Base-by-base conservation (phyloP, 2,797 vertebrate genomes). In the Enteromius argenteus region DNA sequence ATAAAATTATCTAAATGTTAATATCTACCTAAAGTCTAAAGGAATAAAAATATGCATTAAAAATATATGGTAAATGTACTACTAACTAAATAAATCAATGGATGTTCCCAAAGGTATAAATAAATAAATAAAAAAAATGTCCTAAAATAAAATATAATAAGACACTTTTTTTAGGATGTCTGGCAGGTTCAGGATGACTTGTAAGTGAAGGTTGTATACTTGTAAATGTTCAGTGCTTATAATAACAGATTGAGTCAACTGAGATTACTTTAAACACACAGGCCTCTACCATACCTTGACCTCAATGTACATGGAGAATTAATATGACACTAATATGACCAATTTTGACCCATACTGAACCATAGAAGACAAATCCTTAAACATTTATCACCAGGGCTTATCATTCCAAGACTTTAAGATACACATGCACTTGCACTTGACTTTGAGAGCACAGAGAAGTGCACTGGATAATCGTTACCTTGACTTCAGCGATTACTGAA, bases 401-500 rank as follows among this genome's bases (percentile, higher is more conserved):
- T 85, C 68, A 21, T 49, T 72, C 19, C n/a, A 62, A 53, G 44
- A 83, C 51, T 79, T 76, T 69, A 32, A 84, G 37, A 53, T 32
- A 19, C 58, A 67, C 39, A 35, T 60, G 23, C 37, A 67, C 51
- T 81, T 35, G 68, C 68, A 78, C 78, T 81, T 49, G 77, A 83
- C 66, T 66, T 58, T 74, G 39, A 83, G 76, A 58, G 74, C 66
- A 58, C 80, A 66, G 23, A 77, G 46, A 80, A 75, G 68, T 74
- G 56, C 35, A 81, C 80, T 72, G 71, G 77, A 79, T 66, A 27
- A 42, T 88, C 37, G 86, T 92, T 91, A 92, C 90, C 90, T 91
- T 91, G 91, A 91, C 90, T 92, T 91, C 84, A 91, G 91, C 89
- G 90, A 89, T 91, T 90, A 91, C 91, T 89, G 90, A 86, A 85